These are phyloP conservation scores for Tenthredo scrophulariae DNA, from an alignment of 2,888 invertebrate species.

Conservation along the genomic window DNA sequence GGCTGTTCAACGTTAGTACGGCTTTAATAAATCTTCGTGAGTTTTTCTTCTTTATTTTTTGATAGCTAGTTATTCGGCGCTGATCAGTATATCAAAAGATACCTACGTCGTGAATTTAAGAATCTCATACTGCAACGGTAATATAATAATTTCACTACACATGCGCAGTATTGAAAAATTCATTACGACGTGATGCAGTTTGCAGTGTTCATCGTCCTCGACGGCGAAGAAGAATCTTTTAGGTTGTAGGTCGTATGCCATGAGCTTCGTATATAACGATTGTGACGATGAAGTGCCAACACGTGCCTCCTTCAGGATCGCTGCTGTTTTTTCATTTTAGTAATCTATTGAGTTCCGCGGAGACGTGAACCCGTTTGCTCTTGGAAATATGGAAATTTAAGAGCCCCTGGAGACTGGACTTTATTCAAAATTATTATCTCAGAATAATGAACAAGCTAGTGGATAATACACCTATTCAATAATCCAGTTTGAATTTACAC, in stretches of 20 bases:
- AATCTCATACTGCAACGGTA: slow-evolving; percentile 13
- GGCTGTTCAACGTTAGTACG: neutral
- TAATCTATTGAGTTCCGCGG: neutral
- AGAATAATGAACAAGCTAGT: neutral
- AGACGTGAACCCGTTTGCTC: neutral
- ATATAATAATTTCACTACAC: slow-evolving; percentile 29
- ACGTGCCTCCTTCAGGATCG: slow-evolving; percentile 15
- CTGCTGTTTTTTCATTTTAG: slow-evolving; percentile 14
- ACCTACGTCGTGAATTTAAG: neutral
- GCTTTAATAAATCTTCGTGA: slow-evolving; percentile 22
- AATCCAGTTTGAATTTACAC: neutral
- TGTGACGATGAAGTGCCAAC: slow-evolving; percentile 40
- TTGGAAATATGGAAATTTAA: neutral
- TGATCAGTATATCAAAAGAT: slow-evolving; percentile 39
- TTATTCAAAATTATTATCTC: neutral
- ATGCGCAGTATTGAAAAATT: slow-evolving; percentile 5
- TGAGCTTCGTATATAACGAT: slow-evolving; percentile 16
- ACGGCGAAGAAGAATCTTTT: slow-evolving; percentile 4
- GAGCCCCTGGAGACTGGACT: neutral
- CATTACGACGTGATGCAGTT: slow-evolving; percentile 25
- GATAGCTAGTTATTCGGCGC: neutral
- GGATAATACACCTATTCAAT: neutral
- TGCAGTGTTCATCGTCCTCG: slow-evolving; percentile 9
- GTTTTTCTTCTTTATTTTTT: slow-evolving; percentile 3
- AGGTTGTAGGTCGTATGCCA: slow-evolving; percentile 20